Base-by-base conservation (phyloP, 2,113 vertebrate genomes). In the Pangasianodon hypophthalmus region DNA sequence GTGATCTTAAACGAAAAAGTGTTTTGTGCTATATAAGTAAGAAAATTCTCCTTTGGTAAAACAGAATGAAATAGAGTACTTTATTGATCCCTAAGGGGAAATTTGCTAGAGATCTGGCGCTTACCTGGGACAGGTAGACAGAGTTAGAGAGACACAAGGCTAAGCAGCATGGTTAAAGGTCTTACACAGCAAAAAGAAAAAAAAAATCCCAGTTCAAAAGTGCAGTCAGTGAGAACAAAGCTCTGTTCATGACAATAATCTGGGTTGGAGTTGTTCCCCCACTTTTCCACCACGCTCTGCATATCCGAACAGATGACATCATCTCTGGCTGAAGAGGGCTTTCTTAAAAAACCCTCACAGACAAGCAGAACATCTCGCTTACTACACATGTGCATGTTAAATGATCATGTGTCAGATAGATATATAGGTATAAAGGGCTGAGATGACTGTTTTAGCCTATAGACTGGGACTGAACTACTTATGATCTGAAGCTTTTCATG, bases 221-320 rank as follows among this genome's bases (percentile, higher is more conserved):
- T 14, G 64, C 87, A 86, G 75, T 67, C 56, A 84, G 56, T 29
- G 54, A 67, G 29, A 85, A 91, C 86, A 89, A 50, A 37, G 60
- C 89, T 80, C 58, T 80, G 73, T 80, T 84, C 26, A 88, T 29
- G 54, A 69, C 24, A 46, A 87, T 80, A 85, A 87, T 89, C n/a
- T 85, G 88, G 87, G 89, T 88, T 82, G 85, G 79, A 54, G 24
- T 85, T 64, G 56, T 89, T 89, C 67, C 58, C 87, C 88, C 85
- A 90, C 85, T 81, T 89, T 48, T 90, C 24, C 90, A 90, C 69
- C 87, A 90, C 50, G 75, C 88, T 90, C 88, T 88, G 64, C 85
- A 90, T 92, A 88, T 89, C 91, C 54, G 81, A 90, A 85, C 52
- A 86, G 90, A 92, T 92, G 91, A 92, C 90, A 90, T 92, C 91